Conservation (phyloP, 2,797 vertebrate genomes). For the Hippopotamyrus pictus region DNA sequence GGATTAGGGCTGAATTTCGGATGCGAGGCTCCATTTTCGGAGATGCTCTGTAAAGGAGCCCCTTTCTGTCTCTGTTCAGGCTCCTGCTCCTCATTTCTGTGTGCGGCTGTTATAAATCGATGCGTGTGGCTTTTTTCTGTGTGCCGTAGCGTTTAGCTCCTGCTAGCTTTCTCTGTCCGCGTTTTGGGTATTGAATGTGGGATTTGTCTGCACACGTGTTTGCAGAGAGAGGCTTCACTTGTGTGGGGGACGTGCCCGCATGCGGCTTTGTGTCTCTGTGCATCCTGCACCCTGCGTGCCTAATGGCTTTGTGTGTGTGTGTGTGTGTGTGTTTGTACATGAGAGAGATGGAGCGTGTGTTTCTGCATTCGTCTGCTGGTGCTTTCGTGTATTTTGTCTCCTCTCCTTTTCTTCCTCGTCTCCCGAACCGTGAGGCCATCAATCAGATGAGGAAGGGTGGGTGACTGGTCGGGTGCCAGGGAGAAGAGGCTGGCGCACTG, state of each 20-base stretch:
- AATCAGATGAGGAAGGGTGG: constrained; percentile 53
- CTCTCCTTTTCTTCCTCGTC: constrained; percentile 48
- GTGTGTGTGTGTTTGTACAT: constrained; percentile 24
- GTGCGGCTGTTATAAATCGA: not conserved
- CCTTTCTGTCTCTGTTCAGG: constrained; percentile 2
- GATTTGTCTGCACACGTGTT: not conserved
- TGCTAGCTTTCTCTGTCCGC: not conserved
- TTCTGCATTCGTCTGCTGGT: constrained; percentile 33
- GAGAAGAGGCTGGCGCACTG: constrained; percentile 19
- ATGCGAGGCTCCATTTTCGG: constrained; percentile 16
- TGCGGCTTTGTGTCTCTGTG: constrained; percentile 15
- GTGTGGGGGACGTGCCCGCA: constrained; percentile 5
- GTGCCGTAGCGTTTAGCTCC: not conserved
- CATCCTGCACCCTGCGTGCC: not conserved
- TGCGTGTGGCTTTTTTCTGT: constrained; percentile 6
- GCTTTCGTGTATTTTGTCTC: constrained; percentile 36
- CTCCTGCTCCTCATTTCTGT: constrained; percentile 2
- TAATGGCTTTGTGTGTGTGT: not conserved
- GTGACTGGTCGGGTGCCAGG: constrained; percentile 40
- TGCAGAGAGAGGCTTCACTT: constrained; percentile 3
- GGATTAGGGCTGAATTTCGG: constrained; percentile 27
- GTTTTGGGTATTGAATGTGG: constrained; percentile 16
- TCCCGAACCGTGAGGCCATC: constrained; percentile 64
- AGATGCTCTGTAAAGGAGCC: constrained; percentile 23
- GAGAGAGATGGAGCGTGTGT: constrained; percentile 39